Evolutionary conservation across 2,888 invertebrate genomes (phyloP), one percentile per base, ranked within the genome.

Genomic region (Nesidiocoris tenuis): DNA sequence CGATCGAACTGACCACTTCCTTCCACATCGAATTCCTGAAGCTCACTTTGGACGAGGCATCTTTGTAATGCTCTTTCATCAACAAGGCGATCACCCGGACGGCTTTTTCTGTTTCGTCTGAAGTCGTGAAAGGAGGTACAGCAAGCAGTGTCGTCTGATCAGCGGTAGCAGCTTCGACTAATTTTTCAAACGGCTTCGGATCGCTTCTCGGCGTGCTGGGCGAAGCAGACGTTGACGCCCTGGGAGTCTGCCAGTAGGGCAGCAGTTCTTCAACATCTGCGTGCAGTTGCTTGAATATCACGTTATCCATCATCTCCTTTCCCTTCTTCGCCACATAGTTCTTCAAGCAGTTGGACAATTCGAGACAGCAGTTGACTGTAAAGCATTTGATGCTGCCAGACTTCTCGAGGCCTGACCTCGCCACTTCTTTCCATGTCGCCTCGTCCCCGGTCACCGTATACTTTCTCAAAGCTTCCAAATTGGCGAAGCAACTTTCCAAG

Each of bases 331-430:
- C 39, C n/a, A 78, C 78, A 61, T 68, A 76, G 17, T 57, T 64
- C 25, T 75, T 78, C 23, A 78, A 59, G n/a, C 78, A 67, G 24
- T 71, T 66, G 1, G 77, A 75, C 55, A 77, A 19, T 17, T 75
- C 77, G 56, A 77, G 18, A 19, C 76, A 71, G 19, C 74, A 76
- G 22, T 78, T 78, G n/a, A 78, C 75, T 12, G 61, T 78, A 17
- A 76, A 78, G 24, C 74, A 54, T 7, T 61, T 68, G 7, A 68
- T 68, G 9, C 70, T 76, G 1, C 63, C 65, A 1, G 74, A 71
- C 21, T 54, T 24, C 24, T 78, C 63, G 0, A 74, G 54, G 12
- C 78, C 76, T 1, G 67, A 61, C 22, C 76, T 64, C 16, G 71
- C 76, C 12, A 78, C 74, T 64, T 74, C 74, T 25, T 74, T 63